Base-by-base conservation (phyloP, 2,113 vertebrate genomes). In the Scalopus aquaticus region DNA sequence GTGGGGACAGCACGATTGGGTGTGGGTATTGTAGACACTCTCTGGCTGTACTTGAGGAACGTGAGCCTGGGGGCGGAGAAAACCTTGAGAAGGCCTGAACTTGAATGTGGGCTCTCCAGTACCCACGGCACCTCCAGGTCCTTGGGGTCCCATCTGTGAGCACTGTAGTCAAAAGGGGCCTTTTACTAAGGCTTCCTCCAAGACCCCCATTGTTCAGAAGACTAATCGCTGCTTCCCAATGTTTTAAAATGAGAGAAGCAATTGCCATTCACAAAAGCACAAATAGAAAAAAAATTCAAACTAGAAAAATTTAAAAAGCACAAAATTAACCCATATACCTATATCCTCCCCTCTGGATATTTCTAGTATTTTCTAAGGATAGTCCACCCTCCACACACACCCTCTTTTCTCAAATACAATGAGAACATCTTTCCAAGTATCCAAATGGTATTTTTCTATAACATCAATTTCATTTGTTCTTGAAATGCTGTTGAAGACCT, bases 261-360 rank as follows among this genome's bases (percentile, higher is more conserved):
- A 22, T 62, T 78, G n/a, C 22, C 69, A 19, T 26, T 24, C 54
- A 9, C 15, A n/a, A 22, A 11, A 84, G 26, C 62, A 70, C 62
- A 96, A 80, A 67, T 3, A 78, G 76, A 88, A 93, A 60, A 60
- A 16, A 26, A 54, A 84, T 37, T 91, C 60, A 79, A 6, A 64
- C 4, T 32, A 70, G 56, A 1, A 39, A 37, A 17, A 44, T 12
- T 12, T 77, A 67, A 86, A 35, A 39, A 15, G 12, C 42, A 24
- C 39, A 82, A 85, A 82, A 54, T 85, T 22, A 86, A 67, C 58
- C 26, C 28, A 28, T 13, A 19, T 19, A n/a, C 42, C 30, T 2
- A 6, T 60, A 56, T 73, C 77, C 17, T 35, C 65, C 56, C 20
- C 83, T 91, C 49, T 54, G 70, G 92, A 87, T 74, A 49, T 11